Base-by-base conservation (phyloP, 2,888 invertebrate genomes). In the Alloscopus bannaensis region DNA sequence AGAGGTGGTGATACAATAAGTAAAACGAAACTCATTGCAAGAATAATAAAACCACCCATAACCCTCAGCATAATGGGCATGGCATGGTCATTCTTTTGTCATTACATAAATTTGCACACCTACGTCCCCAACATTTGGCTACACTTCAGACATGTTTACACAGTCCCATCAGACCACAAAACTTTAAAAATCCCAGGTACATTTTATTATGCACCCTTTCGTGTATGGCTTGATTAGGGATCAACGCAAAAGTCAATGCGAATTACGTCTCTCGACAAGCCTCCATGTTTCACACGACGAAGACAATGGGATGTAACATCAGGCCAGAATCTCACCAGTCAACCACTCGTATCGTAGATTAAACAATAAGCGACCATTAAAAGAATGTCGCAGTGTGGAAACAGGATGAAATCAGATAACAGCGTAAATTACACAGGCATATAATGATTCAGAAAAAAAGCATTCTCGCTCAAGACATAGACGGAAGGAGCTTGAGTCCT, bases 21-120 rank as follows among this genome's bases (percentile, higher is more conserved):
- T 70, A 40, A 62, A 66, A 79, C 68, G 66, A 66, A 40, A 22
- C 62, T 72, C 72, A 72, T 68, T 66, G 72, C 79, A 66, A 79
- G 29, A 62, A 66, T 60, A 72, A 72, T 79, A 79, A 79, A 79
- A 72, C 65, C 79, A 68, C 52, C 72, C 71, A 79, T 79, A 79
- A 79, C 62, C 79, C 72, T 68, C 60, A 42, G 40, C 68, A 45
- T 72, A 68, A 79, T 79, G 68, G 79, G 68, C 62, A 79, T 79
- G 72, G 79, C 72, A 79, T 79, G 79, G 79, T 72, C 72, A 77
- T 57, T 57, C 59, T 29, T 50, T 50, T 71, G 71, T 71, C 65
- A 72, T 68, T 72, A 68, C 79, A 79, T 79, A 79, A 79, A 79
- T 79, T 79, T 79, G 79, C 79, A 79, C 79, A 79, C 79, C 79